Evolutionary conservation across 2,888 invertebrate genomes (phyloP).

Genomic region (Chymomyza caudatula): DNA sequence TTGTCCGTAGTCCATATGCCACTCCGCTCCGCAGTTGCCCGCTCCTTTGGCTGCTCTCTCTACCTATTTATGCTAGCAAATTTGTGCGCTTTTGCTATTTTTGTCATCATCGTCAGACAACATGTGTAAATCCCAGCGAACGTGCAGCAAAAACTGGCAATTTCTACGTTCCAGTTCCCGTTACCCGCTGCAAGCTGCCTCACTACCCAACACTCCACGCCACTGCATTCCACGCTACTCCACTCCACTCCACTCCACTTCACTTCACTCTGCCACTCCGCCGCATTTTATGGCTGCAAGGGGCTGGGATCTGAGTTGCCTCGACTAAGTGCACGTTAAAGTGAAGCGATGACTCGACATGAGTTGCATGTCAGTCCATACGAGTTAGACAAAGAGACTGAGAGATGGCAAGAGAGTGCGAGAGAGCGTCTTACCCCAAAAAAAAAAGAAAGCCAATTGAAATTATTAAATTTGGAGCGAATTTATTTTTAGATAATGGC

Average conservation of each 20-base stretch:
- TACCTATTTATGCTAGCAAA: conserved; percentile 41
- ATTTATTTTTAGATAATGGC: conserved; percentile 18
- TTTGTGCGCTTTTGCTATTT: conserved; percentile 30
- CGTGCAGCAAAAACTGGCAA: not conserved
- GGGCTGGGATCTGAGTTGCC: not conserved
- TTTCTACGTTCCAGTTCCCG: not conserved
- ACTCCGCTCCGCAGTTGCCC: not conserved
- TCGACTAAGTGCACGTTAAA: conserved; percentile 21
- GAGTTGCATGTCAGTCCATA: not conserved
- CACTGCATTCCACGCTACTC: not conserved
- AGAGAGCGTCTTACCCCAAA: not conserved
- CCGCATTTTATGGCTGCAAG: not conserved
- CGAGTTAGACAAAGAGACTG: not conserved
- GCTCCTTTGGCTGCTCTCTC: conserved; percentile 3
- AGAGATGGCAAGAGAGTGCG: not conserved
- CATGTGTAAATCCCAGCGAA: conserved; percentile 12
- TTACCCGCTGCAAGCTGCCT: not conserved
- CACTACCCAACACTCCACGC: not conserved
- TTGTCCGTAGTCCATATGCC: not conserved
- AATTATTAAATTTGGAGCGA: conserved; percentile 33
- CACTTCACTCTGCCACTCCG: not conserved
- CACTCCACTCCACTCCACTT: not conserved
- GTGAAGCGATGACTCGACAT: conserved; percentile 11
- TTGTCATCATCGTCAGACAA: conserved; percentile 22
- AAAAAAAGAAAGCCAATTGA: not conserved